These are phyloP conservation scores for Papilio polyxenes DNA, from an alignment of 1,140 invertebrate genomes.

Conservation along the genomic window DNA sequence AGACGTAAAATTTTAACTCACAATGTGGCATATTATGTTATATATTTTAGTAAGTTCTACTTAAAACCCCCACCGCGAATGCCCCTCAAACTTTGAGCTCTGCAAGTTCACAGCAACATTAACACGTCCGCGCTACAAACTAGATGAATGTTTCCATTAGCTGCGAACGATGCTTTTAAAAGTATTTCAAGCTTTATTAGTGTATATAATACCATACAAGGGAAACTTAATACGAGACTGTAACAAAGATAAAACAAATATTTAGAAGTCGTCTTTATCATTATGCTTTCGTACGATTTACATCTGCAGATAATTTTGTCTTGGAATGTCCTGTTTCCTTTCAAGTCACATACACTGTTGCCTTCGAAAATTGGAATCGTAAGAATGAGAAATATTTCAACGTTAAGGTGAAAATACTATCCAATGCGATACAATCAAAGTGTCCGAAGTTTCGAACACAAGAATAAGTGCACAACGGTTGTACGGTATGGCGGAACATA, in stretches of 20 bases:
- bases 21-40: neutral
- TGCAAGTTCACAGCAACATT: neutral
- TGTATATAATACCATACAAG: neutral
- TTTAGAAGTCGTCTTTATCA: neutral
- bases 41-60: neutral
- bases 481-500: neutral
- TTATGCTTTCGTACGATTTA: neutral
- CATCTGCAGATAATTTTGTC: neutral
- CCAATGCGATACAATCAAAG: neutral
- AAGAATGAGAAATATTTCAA: neutral
- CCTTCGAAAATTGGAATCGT: constrained; percentile 4
- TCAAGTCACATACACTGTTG: neutral
- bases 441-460: neutral
- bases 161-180: neutral
- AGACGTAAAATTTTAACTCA: too few relatives aligned
- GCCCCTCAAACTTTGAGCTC: neutral
- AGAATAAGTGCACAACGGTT: neutral
- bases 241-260: too few relatives aligned
- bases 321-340: neutral
- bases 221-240: neutral
- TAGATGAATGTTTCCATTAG: constrained; percentile 19
- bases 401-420: constrained; percentile 7
- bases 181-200: neutral
- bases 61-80: neutral
- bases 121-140: neutral